Evolutionary conservation across 2,113 vertebrate species (phyloP).

Genomic region (Chaetodon auriga): DNA sequence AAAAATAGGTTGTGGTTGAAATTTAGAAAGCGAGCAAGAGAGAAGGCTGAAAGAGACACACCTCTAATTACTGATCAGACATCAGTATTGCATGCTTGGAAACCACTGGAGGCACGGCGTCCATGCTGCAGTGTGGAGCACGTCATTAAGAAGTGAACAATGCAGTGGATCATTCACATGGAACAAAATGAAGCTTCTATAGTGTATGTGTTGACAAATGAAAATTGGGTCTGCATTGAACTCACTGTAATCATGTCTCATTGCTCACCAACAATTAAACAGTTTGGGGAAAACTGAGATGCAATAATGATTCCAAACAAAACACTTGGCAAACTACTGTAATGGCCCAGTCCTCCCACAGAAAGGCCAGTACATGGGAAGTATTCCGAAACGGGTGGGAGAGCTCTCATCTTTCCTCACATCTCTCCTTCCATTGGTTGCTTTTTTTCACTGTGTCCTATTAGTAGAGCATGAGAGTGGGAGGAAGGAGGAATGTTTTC

Average conservation of each 20-base stretch:
- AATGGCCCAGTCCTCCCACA: slow-evolving; percentile 50
- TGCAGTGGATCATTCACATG: slow-evolving; percentile 25
- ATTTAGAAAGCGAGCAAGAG: too few relatives aligned
- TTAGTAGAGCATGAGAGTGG: slow-evolving; percentile 59
- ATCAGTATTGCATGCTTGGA: background rate
- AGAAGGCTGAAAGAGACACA: too few relatives aligned
- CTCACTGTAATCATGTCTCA: slow-evolving; percentile 27
- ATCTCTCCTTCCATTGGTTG: slow-evolving; percentile 19
- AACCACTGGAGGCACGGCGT: background rate
- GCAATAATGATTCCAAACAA: slow-evolving; percentile 68
- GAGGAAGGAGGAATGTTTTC: slow-evolving; percentile 61
- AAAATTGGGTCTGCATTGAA: slow-evolving; percentile 30
- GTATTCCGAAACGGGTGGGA: slow-evolving; percentile 47
- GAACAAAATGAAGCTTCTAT: slow-evolving; percentile 25
- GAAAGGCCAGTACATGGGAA: slow-evolving; percentile 63
- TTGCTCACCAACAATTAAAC: slow-evolving; percentile 48
- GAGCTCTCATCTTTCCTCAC: slow-evolving; percentile 59
- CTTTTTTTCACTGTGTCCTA: slow-evolving; percentile 45
- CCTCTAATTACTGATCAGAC: too few relatives aligned
- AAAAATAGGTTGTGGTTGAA: too few relatives aligned
- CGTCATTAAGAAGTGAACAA: slow-evolving; percentile 28
- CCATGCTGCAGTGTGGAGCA: background rate
- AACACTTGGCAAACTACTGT: slow-evolving; percentile 61
- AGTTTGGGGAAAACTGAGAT: slow-evolving; percentile 53
- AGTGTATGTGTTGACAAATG: slow-evolving; percentile 30